Evolutionary conservation across 2,113 vertebrate genomes (phyloP).

Genomic region (Oplegnathus fasciatus): DNA sequence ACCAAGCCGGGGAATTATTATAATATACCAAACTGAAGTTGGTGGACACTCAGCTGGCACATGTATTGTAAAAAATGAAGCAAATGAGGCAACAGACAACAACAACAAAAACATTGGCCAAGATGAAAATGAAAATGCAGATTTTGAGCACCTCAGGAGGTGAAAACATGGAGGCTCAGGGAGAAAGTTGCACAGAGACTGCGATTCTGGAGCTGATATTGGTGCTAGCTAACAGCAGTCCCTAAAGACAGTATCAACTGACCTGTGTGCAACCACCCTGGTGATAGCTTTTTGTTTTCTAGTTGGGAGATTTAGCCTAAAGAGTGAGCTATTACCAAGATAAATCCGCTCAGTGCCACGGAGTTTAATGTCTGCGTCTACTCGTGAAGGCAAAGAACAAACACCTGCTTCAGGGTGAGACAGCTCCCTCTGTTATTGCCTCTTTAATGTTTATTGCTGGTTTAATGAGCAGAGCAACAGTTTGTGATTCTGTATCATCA

Average conservation of each 20-base stretch:
- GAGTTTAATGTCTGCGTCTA: background rate
- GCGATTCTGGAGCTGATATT: background rate
- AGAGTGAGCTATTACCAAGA: background rate
- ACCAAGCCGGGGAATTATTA: background rate
- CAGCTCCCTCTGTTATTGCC: background rate
- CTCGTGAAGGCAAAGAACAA: background rate
- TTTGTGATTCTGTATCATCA: constrained; percentile 7
- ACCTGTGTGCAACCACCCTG: background rate
- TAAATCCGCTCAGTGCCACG: background rate
- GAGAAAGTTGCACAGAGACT: background rate
- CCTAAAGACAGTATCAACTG: background rate
- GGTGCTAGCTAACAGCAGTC: background rate
- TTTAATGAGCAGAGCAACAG: constrained; percentile 27
- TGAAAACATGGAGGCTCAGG: background rate
- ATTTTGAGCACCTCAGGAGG: background rate
- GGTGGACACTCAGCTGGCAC: background rate
- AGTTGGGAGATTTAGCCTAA: background rate
- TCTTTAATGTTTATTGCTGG: constrained; percentile 13
- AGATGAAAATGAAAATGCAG: background rate
- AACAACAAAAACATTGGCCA: background rate
- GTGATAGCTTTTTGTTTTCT: background rate
- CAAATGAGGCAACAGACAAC: background rate
- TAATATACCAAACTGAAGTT: background rate
- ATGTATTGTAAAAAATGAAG: background rate
- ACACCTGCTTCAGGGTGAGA: constrained; percentile 16